Evolutionary conservation across 2,797 vertebrate species (phyloP).

Genomic region (Fistularia tabacaria): DNA sequence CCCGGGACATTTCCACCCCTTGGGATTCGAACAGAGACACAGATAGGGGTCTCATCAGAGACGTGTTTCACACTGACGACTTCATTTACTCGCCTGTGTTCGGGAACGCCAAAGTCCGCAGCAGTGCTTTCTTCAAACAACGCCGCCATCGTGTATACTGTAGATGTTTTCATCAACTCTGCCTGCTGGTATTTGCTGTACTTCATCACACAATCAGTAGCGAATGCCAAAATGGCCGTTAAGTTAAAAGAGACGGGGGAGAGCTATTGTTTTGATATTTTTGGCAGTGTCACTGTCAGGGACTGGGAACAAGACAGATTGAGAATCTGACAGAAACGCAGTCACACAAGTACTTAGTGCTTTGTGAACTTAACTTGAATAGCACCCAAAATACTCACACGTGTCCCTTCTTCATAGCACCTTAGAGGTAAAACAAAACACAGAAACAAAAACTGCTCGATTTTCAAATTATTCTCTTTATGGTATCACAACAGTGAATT

Average conservation of each 20-base stretch:
- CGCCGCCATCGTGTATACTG: constrained; percentile 15
- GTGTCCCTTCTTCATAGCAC: background rate
- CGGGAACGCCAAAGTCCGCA: constrained; percentile 35
- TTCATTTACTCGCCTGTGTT: constrained; percentile 22
- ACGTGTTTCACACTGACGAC: constrained; percentile 25
- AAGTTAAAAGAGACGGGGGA: background rate
- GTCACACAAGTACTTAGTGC: background rate
- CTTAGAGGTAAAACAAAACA: constrained; percentile 13
- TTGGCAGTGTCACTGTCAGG: background rate
- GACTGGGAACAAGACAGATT: background rate
- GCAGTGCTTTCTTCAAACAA: constrained; percentile 7
- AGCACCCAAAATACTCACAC: background rate
- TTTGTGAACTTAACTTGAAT: constrained; percentile 3
- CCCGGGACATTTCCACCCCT: constrained; percentile 84
- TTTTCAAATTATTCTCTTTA: background rate
- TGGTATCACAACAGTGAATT: background rate
- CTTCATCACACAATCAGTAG: too few relatives aligned
- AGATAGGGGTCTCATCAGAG: constrained; percentile 5
- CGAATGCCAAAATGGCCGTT: background rate
- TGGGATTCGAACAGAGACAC: constrained; percentile 66
- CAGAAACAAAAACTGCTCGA: too few relatives aligned
- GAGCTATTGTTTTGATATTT: background rate
- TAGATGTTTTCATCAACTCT: constrained; percentile 30
- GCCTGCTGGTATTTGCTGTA: constrained; percentile 40
- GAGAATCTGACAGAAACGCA: too few relatives aligned